Conservation (phyloP, 1,140 invertebrate genomes). For the Oreohelix idahoensis region DNA sequence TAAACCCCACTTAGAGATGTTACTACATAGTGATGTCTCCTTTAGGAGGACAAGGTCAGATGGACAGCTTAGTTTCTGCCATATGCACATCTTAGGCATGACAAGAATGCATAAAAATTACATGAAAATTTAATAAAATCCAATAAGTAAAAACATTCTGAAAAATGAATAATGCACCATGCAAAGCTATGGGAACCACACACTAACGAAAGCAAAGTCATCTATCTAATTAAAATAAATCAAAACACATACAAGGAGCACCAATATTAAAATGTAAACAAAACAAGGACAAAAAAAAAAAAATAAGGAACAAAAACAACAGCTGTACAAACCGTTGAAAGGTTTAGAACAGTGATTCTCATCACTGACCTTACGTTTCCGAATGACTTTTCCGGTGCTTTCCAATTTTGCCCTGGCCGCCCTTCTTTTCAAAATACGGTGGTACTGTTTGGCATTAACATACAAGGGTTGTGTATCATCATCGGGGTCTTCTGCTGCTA, state of each 20-base stretch:
- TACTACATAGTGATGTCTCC: too few relatives aligned
- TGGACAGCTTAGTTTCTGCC: too few relatives aligned
- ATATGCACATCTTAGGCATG: too few relatives aligned
- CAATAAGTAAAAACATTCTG: too few relatives aligned
- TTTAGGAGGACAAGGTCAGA: too few relatives aligned
- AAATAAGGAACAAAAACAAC: neutral
- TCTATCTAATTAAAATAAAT: neutral
- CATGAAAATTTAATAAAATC: too few relatives aligned
- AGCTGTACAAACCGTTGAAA: constrained; percentile 37
- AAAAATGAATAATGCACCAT: too few relatives aligned
- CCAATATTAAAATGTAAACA: neutral
- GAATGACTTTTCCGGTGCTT: constrained; percentile 78
- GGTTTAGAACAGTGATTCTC: constrained; percentile 41
- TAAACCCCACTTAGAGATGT: too few relatives aligned
- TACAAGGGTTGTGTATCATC: constrained; percentile 84
- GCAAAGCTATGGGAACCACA: neutral
- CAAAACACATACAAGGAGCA: neutral
- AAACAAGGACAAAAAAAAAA: constrained; percentile 6
- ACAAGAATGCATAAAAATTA: too few relatives aligned
- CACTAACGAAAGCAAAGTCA: neutral
- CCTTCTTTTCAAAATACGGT: constrained; percentile 72
- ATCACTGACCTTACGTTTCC: constrained; percentile 46
- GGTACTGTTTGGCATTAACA: constrained; percentile 95
- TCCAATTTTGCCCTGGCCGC: constrained; percentile 72
- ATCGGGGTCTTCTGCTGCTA: constrained; percentile 71